Percentiles rank a stretch among this genome's conserved stretches.
Evolutionary conservation across 2,888 invertebrate species (phyloP).

Genomic region (Archips crataeganus): DNA sequence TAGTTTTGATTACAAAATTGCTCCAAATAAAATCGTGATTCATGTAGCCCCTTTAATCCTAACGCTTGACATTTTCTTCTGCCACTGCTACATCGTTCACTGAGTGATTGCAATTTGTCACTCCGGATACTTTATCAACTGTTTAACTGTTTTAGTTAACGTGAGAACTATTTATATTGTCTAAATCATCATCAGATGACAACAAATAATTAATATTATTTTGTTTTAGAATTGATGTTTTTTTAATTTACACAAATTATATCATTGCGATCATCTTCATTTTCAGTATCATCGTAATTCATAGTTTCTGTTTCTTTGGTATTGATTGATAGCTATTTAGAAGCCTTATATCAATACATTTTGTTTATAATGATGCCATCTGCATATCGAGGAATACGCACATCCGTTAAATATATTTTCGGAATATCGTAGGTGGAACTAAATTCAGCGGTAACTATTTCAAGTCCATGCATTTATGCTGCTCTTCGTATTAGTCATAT

Average conservation of each 20-base stretch:
- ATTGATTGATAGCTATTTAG: conserved; percentile 19
- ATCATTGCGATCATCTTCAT: background rate
- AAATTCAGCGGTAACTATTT: conserved; percentile 64
- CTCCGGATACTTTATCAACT: conserved; percentile 39
- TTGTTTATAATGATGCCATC: conserved; percentile 32
- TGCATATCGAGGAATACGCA: conserved; percentile 35
- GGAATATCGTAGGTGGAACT: conserved; percentile 58
- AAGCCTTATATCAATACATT: conserved; percentile 24
- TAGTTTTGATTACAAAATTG: background rate
- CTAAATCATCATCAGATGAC: background rate
- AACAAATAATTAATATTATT: too few species aligned
- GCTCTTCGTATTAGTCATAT: conserved; percentile 19
- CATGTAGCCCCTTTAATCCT: conserved; percentile 22
- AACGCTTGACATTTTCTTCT: conserved; percentile 32
- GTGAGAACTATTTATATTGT: background rate
- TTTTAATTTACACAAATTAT: background rate
- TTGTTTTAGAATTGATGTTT: too few species aligned
- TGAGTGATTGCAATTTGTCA: conserved; percentile 45
- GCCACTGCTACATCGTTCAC: conserved; percentile 26
- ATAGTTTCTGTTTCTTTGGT: background rate
- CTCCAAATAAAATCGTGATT: conserved; percentile 31
- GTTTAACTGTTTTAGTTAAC: background rate
- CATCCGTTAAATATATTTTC: conserved; percentile 50
- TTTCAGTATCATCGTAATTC: conserved; percentile 6
- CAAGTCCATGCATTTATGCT: conserved; percentile 65